A percentile compares a stretch with the other conserved stretches of the same genome.
phyloP scores from a whole-genome alignment of 1,140 invertebrate genomes.

The Oreohelix idahoensis region DNA sequence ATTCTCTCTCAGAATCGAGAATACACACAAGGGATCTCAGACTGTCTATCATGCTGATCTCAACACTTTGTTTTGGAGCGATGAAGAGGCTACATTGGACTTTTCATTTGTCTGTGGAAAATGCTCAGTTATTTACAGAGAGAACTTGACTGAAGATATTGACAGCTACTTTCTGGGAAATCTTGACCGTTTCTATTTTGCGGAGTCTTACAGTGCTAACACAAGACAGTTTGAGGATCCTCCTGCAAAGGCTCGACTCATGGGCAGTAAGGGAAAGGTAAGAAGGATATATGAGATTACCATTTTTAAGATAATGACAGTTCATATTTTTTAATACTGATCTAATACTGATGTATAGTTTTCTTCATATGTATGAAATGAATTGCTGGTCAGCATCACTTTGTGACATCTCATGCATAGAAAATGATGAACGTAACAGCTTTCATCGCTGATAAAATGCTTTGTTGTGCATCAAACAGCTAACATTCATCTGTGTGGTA shows the following conservation, averaged over 20 bases:
- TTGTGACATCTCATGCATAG: no score
- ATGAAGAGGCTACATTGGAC: conserved; percentile 78
- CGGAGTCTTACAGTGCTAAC: conserved; percentile 79
- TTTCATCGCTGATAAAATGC: no score
- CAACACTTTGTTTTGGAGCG: conserved; percentile 85
- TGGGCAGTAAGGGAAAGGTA: conserved; percentile 77
- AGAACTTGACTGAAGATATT: conserved; percentile 73
- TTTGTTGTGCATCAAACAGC: no score
- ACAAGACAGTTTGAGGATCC: conserved; percentile 79
- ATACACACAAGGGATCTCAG: conserved; percentile 78
- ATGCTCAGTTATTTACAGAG: conserved; percentile 78
- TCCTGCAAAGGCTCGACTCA: conserved; percentile 76
- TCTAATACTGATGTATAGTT: no score
- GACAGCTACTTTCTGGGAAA: conserved; percentile 80
- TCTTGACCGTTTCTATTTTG: conserved; percentile 85
- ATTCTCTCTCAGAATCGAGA: conserved; percentile 80
- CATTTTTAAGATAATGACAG: not conserved
- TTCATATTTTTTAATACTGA: not conserved
- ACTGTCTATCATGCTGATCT: conserved; percentile 79
- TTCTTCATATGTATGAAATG: no score
- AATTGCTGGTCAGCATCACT: no score
- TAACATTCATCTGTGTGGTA: no score
- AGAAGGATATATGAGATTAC: not conserved
- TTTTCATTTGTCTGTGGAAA: conserved; percentile 77
- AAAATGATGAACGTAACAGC: no score